Evolutionary conservation across 2,797 vertebrate species (phyloP).

Genomic region (Triplophysa yarkandensis): DNA sequence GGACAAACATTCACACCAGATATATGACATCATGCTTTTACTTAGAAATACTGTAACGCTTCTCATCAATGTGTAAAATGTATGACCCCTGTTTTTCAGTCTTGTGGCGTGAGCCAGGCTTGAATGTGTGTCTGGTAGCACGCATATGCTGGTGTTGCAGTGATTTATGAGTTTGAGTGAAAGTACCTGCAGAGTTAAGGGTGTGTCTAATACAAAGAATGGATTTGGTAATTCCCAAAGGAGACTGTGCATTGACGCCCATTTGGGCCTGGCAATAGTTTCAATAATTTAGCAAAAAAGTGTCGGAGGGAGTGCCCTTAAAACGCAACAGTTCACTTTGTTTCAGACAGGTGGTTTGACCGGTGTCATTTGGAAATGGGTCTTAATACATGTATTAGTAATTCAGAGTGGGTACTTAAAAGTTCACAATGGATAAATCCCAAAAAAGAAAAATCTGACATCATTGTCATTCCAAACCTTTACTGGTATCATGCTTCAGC

Average conservation of each 20-base stretch:
- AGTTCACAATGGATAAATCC: too few relatives aligned
- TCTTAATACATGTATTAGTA: neutral
- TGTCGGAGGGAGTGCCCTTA: slow-evolving; percentile 26
- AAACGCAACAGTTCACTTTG: slow-evolving; percentile 9
- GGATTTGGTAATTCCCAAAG: slow-evolving; percentile 43
- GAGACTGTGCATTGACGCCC: slow-evolving; percentile 33
- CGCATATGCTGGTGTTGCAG: slow-evolving; percentile 6
- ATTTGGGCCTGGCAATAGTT: slow-evolving; percentile 4
- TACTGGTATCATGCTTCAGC: too few relatives aligned
- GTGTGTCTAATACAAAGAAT: slow-evolving; percentile 54
- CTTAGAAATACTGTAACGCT: neutral
- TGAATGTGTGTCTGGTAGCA: slow-evolving; percentile 10
- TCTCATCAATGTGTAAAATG: neutral
- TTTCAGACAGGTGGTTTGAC: neutral
- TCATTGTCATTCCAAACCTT: too few relatives aligned
- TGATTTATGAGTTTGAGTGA: slow-evolving; percentile 16
- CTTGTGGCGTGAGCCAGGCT: slow-evolving; percentile 10
- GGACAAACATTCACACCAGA: slow-evolving; percentile 47
- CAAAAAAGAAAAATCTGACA: too few relatives aligned
- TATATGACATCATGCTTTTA: neutral
- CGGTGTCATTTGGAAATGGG: neutral
- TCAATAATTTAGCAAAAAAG: slow-evolving; percentile 25
- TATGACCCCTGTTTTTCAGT: neutral
- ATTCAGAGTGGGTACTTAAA: neutral
- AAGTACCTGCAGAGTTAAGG: slow-evolving; percentile 49